Conservation (phyloP, 2,797 vertebrate genomes). For the Sebastes oblongus region DNA sequence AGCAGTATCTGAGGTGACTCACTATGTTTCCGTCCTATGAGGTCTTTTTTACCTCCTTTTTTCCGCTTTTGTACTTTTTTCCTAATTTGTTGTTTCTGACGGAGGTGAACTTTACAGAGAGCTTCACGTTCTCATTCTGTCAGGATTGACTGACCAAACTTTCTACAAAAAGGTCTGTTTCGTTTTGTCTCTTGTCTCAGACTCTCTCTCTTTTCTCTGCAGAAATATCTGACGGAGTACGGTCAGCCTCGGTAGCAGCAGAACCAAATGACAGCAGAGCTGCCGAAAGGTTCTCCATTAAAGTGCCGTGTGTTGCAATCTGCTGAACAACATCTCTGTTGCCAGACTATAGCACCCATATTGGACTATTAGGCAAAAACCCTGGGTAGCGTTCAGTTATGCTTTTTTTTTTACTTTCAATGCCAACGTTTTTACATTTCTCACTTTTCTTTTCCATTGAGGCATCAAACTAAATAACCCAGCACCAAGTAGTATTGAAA, state of each 20-base stretch:
- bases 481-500: too few species aligned
- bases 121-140: conserved; percentile 30
- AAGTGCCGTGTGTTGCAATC: too few species aligned
- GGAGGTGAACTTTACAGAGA: conserved; percentile 38
- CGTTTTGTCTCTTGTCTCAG: not conserved
- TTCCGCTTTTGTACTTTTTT: not conserved
- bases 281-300: too few species aligned
- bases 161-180: conserved; percentile 34
- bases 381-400: too few species aligned
- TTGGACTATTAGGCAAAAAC: too few species aligned
- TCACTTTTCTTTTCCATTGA: too few species aligned
- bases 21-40: not conserved
- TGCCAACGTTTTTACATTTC: too few species aligned
- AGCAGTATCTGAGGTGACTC: not conserved
- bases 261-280: not conserved
- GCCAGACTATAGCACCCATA: too few species aligned
- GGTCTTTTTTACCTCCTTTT: not conserved
- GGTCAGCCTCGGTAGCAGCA: not conserved
- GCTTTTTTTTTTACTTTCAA: too few species aligned
- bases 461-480: too few species aligned
- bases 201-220: not conserved
- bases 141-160: conserved; percentile 1
- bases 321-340: too few species aligned
- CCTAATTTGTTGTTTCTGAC: conserved; percentile 23
- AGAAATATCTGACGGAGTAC: not conserved